Conservation (phyloP, 2,113 vertebrate species). For the Carassius gibelio region DNA sequence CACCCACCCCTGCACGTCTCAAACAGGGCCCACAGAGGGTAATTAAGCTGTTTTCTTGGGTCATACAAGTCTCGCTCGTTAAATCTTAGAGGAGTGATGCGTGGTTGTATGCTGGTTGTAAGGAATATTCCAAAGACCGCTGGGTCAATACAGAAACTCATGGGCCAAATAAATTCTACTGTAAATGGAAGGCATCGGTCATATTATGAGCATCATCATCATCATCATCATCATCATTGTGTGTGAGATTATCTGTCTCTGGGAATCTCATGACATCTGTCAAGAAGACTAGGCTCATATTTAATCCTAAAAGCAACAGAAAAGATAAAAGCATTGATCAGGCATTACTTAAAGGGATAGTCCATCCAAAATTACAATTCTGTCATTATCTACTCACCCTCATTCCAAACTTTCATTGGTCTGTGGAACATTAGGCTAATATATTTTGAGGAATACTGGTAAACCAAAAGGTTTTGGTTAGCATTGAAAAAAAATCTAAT, state of each 20-base stretch:
- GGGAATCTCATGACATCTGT: background rate
- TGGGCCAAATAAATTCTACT: background rate
- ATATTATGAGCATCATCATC: background rate
- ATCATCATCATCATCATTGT: background rate
- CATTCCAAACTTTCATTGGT: background rate
- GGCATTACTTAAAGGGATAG: background rate
- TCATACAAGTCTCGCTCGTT: slow-evolving; percentile 64
- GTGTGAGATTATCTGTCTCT: background rate
- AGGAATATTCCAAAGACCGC: background rate
- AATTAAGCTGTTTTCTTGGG: slow-evolving; percentile 64
- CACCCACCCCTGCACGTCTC: slow-evolving; percentile 68
- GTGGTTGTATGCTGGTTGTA: slow-evolving; percentile 14
- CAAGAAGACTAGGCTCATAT: background rate
- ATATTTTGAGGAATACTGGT: background rate
- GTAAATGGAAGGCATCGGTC: background rate
- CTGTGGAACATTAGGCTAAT: background rate
- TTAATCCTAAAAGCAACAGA: background rate
- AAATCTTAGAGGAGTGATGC: slow-evolving; percentile 41
- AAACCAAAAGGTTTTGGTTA: background rate
- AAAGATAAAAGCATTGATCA: background rate
- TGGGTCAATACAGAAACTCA: background rate
- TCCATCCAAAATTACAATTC: background rate
- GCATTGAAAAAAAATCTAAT: no score
- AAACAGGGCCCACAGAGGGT: slow-evolving; percentile 61
- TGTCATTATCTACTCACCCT: background rate